Conservation (phyloP, 2,888 invertebrate species). For the Tetranychus piercei region DNA sequence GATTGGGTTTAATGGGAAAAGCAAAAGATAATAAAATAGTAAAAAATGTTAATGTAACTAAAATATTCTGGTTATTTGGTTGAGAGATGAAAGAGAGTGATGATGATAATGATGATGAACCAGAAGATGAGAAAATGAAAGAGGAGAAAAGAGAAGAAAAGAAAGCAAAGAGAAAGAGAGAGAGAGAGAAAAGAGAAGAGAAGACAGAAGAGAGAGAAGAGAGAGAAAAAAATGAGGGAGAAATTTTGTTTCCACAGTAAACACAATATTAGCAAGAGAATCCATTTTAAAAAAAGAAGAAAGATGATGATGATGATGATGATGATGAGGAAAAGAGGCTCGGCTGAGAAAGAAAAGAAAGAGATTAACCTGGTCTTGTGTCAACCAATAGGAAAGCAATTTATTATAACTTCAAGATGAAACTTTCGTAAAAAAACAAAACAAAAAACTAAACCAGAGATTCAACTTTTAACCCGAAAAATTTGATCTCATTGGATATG, state of each 20-base stretch:
- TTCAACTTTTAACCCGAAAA: too few relatives aligned
- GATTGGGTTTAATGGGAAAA: not conserved
- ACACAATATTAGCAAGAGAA: not conserved
- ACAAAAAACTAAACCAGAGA: too few relatives aligned
- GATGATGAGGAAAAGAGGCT: too few relatives aligned
- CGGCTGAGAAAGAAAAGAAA: too few relatives aligned
- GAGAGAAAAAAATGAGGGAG: not conserved
- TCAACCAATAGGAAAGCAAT: too few relatives aligned
- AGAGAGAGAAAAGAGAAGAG: too few relatives aligned
- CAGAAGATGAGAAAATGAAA: not conserved
- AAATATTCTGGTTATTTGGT: not conserved
- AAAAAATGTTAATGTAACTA: not conserved
- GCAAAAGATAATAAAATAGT: not conserved
- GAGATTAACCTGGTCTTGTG: too few relatives aligned
- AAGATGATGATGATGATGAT: too few relatives aligned
- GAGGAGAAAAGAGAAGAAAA: not conserved
- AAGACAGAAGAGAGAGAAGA: not conserved
- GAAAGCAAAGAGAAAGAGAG: not conserved
- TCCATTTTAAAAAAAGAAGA: too few relatives aligned
- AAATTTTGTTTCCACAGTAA: not conserved
- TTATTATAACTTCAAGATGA: too few relatives aligned
- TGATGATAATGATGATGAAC: not conserved
- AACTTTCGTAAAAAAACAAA: too few relatives aligned
- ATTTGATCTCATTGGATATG: too few relatives aligned
- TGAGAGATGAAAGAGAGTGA: not conserved